Evolutionary conservation across 2,113 vertebrate species (phyloP).

Genomic region (Burhinus oedicnemus): DNA sequence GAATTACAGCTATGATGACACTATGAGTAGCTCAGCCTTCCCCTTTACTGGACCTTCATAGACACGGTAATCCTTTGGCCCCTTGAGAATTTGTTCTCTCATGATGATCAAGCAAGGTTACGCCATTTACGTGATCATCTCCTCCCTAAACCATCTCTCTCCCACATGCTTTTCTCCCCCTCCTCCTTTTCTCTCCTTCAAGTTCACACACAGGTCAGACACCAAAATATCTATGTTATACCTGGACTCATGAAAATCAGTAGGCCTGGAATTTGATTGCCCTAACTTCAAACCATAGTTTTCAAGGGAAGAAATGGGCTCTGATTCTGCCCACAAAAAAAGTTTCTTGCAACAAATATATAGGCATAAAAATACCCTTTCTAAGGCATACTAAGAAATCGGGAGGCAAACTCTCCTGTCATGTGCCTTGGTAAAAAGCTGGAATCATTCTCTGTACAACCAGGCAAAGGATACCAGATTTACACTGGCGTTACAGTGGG

Average conservation of each 20-base stretch:
- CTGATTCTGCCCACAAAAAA: background rate
- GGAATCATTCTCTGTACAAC: background rate
- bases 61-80: background rate
- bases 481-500: background rate
- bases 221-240: conserved; percentile 14
- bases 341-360: background rate
- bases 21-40: conserved; percentile 17
- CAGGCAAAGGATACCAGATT: background rate
- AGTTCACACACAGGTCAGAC: conserved; percentile 61
- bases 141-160: background rate
- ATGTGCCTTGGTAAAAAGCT: background rate
- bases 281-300: conserved; percentile 13
- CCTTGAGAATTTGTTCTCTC: background rate
- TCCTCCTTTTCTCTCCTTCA: background rate
- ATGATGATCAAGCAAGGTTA: conserved; percentile 19
- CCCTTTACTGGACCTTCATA: conserved; percentile 54
- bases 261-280: background rate
- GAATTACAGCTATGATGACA: conserved; percentile 73
- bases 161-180: background rate
- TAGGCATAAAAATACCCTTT: background rate
- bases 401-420: background rate
- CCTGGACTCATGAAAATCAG: background rate
- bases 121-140: conserved; percentile 20
- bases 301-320: background rate
- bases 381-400: background rate